Evolutionary conservation across 1,140 invertebrate genomes (phyloP), one percentile per base, ranked within the genome.

Genomic region (Venustaconcha ellipsiformis): DNA sequence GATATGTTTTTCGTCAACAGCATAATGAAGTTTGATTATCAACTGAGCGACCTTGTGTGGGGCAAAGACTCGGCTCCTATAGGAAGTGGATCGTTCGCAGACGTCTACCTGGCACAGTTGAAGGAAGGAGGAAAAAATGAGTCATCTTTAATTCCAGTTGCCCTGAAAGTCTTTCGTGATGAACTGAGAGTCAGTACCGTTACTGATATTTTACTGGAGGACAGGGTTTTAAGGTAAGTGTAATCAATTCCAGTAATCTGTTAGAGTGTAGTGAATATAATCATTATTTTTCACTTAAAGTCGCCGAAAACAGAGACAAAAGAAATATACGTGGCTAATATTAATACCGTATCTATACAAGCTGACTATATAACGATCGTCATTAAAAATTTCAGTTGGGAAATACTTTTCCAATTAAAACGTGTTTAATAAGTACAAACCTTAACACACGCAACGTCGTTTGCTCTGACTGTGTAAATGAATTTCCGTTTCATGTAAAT

Each of bases 41-140:
- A 74, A 15, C 57, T 82, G 15, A 64, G 73, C 23, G 80, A 86
- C 18, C 15, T 87, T n/a, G 60, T 63, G 3, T 84, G 78, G 63
- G 76, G 77, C 60, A 37, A 30, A 37, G 69, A 60, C 1, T 76
- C 71, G 0, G 59, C 78, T 62, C 57, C 83, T 12, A 69, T 88
- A 0, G 86, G 86, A 17, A 78, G 59, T 20, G 86, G 86, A 18
- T 80, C 79, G 65, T 88, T 88, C 79, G 86, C 85, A 2, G 78
- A 79, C 26, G 86, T 88, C 12, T 86, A 73, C 72, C 79, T 75
- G 58, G 78, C 78, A 11, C 74, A 73, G 2, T 62, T 85, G 11
- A 70, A 62, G 20, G 18, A 69, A 20, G 8, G 4, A 48, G 67
- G 70, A 30, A 67, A 68, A 0, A 48, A 6, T 48, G 37, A 48